phyloP scores from a whole-genome alignment of 1,140 invertebrate species.

The Protaetia brevitarsis region DNA sequence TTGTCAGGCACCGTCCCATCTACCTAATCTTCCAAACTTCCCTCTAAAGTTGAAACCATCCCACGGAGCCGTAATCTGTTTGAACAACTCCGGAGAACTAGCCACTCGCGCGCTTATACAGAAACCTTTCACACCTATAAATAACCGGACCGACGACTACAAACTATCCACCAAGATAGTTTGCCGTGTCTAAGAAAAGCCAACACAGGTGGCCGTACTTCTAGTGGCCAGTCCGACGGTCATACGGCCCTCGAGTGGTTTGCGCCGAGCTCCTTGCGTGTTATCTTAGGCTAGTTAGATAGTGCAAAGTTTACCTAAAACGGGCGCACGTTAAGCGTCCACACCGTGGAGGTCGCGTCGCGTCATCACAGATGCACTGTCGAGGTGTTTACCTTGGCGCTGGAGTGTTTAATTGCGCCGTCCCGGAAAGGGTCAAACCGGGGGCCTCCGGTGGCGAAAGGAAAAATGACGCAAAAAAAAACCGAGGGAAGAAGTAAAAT shows the following conservation, averaged over 20 bases:
- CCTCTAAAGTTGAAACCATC: too few relatives aligned
- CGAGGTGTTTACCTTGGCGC: neutral
- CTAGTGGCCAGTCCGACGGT: neutral
- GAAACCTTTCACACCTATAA: constrained; percentile 12
- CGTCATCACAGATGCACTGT: neutral
- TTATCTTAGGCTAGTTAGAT: constrained; percentile 16
- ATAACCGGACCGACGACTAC: neutral
- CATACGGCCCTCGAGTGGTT: neutral
- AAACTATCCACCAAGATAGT: too few relatives aligned
- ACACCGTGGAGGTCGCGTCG: neutral
- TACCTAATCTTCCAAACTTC: too few relatives aligned
- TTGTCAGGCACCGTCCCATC: too few relatives aligned
- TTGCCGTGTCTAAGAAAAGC: neutral
- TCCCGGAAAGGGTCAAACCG: neutral
- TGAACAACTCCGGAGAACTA: neutral
- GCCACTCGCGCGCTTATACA: neutral
- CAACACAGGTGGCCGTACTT: constrained; percentile 3
- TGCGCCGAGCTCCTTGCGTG: neutral
- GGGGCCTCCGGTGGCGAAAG: neutral
- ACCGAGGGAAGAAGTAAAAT: neutral
- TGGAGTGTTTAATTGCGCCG: constrained; percentile 7
- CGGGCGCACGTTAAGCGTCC: neutral
- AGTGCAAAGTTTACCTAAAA: constrained; percentile 8
- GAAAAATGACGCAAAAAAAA: neutral
- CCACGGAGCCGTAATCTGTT: neutral